Percentiles rank a stretch among this genome's conserved stretches.
Evolutionary conservation across 1,140 invertebrate species (phyloP).

Genomic region (Trichonephila inaurata): DNA sequence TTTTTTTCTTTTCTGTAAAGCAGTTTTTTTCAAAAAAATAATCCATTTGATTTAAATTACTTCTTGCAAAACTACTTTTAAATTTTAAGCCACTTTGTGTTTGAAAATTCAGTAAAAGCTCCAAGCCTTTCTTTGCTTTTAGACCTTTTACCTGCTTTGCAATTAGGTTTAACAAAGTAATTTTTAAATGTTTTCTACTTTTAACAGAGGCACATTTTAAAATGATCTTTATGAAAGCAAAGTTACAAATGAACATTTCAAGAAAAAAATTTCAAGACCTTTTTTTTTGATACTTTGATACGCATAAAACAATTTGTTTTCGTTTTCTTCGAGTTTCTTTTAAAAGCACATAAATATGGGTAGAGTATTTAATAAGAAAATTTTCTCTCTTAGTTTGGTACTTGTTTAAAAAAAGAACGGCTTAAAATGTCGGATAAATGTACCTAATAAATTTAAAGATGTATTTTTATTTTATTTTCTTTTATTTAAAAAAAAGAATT

Average conservation of each 20-base stretch:
- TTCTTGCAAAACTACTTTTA: too few species aligned
- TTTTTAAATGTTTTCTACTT: conserved; percentile 25
- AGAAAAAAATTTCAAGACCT: neutral
- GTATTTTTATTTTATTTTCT: neutral
- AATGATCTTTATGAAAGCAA: neutral
- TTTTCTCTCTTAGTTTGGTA: neutral
- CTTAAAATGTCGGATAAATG: neutral
- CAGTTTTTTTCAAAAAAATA: too few species aligned
- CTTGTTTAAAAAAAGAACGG: neutral
- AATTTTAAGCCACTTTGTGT: neutral
- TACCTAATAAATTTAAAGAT: neutral
- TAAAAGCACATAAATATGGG: neutral
- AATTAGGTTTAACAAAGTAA: conserved; percentile 48
- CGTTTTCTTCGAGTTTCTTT: too few species aligned
- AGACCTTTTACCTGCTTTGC: neutral
- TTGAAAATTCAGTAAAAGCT: neutral
- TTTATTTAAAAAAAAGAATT: too few species aligned
- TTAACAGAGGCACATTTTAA: neutral
- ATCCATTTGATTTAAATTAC: too few species aligned
- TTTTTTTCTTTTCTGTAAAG: too few species aligned
- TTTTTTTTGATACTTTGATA: neutral
- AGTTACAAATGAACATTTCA: neutral
- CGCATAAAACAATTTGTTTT: too few species aligned
- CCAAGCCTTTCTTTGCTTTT: neutral
- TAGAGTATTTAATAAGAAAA: conserved; percentile 60